A percentile compares a stretch with the other conserved stretches of the same genome.
phyloP scores from a whole-genome alignment of 2,888 invertebrate genomes.

The Pterostichus niger region DNA sequence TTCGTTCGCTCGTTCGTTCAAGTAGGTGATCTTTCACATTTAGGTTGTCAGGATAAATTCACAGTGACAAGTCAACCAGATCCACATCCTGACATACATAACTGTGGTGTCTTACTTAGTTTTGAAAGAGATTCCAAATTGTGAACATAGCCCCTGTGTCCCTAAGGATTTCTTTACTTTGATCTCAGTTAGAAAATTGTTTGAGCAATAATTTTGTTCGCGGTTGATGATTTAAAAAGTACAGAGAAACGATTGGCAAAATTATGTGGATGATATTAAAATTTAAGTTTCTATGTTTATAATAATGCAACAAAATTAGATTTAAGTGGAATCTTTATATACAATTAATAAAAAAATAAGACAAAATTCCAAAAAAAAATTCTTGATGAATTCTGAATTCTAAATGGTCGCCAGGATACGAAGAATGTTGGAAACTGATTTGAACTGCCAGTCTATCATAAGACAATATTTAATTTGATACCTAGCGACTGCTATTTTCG shows the following conservation, averaged over 20 bases:
- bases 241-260: background rate
- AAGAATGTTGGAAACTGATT: slow-evolving; percentile 42
- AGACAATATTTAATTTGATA: slow-evolving; percentile 64
- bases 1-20: slow-evolving; percentile 25
- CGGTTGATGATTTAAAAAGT: slow-evolving; percentile 16
- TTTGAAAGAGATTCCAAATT: slow-evolving; percentile 11
- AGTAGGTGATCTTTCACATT: slow-evolving; percentile 56
- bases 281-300: slow-evolving; percentile 31
- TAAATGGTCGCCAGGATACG: slow-evolving; percentile 11
- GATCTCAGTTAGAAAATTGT: slow-evolving; percentile 38
- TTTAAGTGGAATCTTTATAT: slow-evolving; percentile 28
- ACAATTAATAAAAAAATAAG: slow-evolving; percentile 29
- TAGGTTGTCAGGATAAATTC: slow-evolving; percentile 51
- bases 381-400: too few relatives aligned
- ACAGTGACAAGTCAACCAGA: slow-evolving; percentile 20
- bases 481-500: slow-evolving; percentile 50
- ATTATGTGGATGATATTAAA: background rate
- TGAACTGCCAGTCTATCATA: slow-evolving; percentile 64
- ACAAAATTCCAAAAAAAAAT: slow-evolving; percentile 23
- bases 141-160: background rate
- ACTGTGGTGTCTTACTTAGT: slow-evolving; percentile 36
- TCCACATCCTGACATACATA: slow-evolving; percentile 9
- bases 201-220: slow-evolving; percentile 25
- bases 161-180: slow-evolving; percentile 26
- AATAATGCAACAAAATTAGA: slow-evolving; percentile 24